These are phyloP conservation scores for Sitobion miscanthi DNA, from an alignment of 1,140 invertebrate genomes.

Conservation along the genomic window DNA sequence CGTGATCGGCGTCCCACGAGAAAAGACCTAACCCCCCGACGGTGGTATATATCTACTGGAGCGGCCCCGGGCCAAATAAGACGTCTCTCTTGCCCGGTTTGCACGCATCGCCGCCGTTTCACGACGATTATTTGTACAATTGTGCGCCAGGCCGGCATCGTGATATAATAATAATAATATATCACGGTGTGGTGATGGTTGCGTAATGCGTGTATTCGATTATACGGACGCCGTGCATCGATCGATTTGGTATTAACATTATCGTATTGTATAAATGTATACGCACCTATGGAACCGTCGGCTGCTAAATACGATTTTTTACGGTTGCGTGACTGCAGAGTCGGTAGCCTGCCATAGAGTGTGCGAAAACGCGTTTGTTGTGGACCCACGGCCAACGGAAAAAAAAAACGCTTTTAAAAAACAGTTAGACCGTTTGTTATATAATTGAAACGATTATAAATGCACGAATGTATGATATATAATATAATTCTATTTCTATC, in stretches of 20 bases:
- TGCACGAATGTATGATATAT: neutral
- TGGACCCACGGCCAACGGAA: neutral
- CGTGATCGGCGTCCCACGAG: constrained; percentile 50
- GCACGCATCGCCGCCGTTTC: constrained; percentile 29
- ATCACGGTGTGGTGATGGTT: neutral
- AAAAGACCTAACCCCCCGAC: neutral
- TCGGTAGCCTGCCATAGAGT: neutral
- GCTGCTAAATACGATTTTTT: neutral
- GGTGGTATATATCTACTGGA: neutral
- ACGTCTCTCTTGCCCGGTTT: neutral
- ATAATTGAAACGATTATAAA: neutral
- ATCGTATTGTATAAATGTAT: neutral
- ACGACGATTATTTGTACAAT: constrained; percentile 19
- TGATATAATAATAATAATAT: constrained; percentile 21
- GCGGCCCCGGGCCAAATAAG: neutral
- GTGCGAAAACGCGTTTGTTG: neutral
- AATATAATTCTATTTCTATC: neutral
- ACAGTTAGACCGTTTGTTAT: neutral
- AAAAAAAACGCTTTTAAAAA: neutral
- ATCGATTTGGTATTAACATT: constrained; percentile 1
- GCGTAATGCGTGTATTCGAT: constrained; percentile 6
- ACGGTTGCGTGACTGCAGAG: neutral
- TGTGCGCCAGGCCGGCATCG: neutral
- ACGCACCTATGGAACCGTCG: neutral
- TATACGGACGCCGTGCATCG: neutral